Conservation (phyloP, 2,888 invertebrate genomes). For the Mantis religiosa region DNA sequence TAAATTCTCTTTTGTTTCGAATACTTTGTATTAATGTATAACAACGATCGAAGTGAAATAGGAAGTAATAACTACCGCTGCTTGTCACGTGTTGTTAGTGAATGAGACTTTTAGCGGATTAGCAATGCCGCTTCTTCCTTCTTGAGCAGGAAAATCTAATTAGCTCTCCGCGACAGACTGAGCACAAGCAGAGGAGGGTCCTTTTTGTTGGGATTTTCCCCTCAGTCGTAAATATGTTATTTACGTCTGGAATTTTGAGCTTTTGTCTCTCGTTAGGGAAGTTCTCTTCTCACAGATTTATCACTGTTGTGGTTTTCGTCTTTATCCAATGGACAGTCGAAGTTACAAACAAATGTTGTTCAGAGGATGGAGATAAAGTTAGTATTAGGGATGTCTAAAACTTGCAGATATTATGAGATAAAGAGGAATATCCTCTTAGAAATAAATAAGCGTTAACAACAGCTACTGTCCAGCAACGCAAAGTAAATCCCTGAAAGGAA, state of each 20-base stretch:
- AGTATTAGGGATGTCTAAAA: too few relatives aligned
- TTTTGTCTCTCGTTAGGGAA: neutral
- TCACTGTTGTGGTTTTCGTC: neutral
- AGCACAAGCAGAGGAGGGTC: neutral
- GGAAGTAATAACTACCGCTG: neutral
- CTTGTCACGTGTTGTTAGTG: neutral
- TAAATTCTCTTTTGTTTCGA: neutral
- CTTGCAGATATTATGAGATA: too few relatives aligned
- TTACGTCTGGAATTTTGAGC: neutral
- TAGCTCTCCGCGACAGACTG: neutral
- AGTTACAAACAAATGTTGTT: neutral
- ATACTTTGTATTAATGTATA: neutral
- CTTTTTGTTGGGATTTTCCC: neutral
- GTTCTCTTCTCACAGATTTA: neutral
- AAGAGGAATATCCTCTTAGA: too few relatives aligned
- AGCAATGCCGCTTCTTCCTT: neutral
- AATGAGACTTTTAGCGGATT: neutral
- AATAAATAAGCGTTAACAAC: too few relatives aligned
- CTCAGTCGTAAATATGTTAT: neutral
- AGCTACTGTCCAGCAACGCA: too few relatives aligned
- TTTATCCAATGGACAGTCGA: neutral
- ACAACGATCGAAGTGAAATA: neutral
- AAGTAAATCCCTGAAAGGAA: too few relatives aligned
- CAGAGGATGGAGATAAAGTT: neutral
- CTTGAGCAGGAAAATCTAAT: neutral